Base-by-base conservation (phyloP, 2,888 invertebrate genomes). In the Muschampia plurimacula region DNA sequence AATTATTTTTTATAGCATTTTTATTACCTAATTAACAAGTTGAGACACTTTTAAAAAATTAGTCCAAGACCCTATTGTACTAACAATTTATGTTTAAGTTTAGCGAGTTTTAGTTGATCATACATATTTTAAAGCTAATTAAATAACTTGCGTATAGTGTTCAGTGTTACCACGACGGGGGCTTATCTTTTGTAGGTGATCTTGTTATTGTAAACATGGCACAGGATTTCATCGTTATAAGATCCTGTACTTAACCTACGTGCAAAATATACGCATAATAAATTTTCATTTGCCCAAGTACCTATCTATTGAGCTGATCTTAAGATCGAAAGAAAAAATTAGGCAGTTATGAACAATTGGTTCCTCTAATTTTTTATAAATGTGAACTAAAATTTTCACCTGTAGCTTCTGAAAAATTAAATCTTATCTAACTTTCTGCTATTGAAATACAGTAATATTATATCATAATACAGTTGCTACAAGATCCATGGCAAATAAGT, bases 171-270 rank as follows among this genome's bases (percentile, higher is more conserved):
- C 55, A 55, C n/a, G 69, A 64, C 41, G 39, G 41, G 55, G n/a
- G n/a, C 69, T 63, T 71, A 63, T 71, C 71, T 59, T 71, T 66
- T 28, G 13, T 65, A n/a, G 49, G 65, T 57, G 36, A 71, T 71
- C 71, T 57, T 71, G 59, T 59, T 59, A 49, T 71, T 60, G 59
- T 60, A 44, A 59, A 59, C 67, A 67, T 15, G 28, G 41, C 59
- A 15, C 22, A 12, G 52, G 55, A 62, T 57, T 55, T 49, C 55
- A 41, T 67, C 41, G 67, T 9, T n/a, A 7, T 36, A 55, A 2
- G 41, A 36, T 57, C 57, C 60, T 39, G 64, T 44, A 44, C 62
- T 49, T 62, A 68, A 15, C 28, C 22, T 68, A 68, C 59, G 60
- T 59, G 67, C 67, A 68, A 46, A 59, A 46, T 57, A 59, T 59